Conservation (phyloP, 2,888 invertebrate genomes). For the Dryococelus australis region DNA sequence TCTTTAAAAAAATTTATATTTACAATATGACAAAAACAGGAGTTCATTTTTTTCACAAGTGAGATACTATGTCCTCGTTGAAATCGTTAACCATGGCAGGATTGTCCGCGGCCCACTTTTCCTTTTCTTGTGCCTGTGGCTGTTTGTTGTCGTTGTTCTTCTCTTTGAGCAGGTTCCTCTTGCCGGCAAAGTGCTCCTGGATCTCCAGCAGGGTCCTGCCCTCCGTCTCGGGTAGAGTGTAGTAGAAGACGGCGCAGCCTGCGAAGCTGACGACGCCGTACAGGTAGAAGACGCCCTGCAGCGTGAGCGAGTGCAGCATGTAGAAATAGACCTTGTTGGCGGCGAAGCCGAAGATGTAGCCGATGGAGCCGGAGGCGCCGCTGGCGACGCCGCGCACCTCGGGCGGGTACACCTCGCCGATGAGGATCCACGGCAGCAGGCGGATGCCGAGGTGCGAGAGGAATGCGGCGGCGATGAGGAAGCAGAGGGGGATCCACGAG, state of each 20-base stretch:
- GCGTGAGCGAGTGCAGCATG: constrained; percentile 60
- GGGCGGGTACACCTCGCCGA: constrained; percentile 77
- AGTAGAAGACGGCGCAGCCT: constrained; percentile 72
- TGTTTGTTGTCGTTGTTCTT: constrained; percentile 48
- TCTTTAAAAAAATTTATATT: background rate
- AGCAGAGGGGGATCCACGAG: constrained; percentile 72
- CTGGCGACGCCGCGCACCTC: constrained; percentile 75
- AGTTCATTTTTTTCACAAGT: constrained; percentile 39
- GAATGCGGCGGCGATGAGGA: constrained; percentile 72
- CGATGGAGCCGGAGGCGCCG: constrained; percentile 75
- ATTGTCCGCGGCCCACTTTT: constrained; percentile 57
- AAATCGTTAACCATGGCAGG: constrained; percentile 49
- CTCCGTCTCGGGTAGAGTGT: constrained; percentile 82
- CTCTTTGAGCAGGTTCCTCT: constrained; percentile 57
- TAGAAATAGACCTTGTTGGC: constrained; percentile 75
- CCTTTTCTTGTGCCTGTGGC: constrained; percentile 46
- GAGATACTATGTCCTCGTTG: constrained; percentile 42
- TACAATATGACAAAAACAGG: no score
- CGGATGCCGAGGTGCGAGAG: constrained; percentile 74
- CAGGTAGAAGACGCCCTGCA: constrained; percentile 77
- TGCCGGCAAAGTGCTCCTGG: constrained; percentile 72
- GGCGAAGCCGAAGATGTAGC: constrained; percentile 78
- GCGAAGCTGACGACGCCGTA: constrained; percentile 66
- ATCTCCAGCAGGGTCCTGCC: constrained; percentile 77
- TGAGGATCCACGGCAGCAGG: constrained; percentile 80